These are phyloP conservation scores for Drosophila rhopaloa DNA, from an alignment of 1,140 invertebrate species.

Conservation along the genomic window DNA sequence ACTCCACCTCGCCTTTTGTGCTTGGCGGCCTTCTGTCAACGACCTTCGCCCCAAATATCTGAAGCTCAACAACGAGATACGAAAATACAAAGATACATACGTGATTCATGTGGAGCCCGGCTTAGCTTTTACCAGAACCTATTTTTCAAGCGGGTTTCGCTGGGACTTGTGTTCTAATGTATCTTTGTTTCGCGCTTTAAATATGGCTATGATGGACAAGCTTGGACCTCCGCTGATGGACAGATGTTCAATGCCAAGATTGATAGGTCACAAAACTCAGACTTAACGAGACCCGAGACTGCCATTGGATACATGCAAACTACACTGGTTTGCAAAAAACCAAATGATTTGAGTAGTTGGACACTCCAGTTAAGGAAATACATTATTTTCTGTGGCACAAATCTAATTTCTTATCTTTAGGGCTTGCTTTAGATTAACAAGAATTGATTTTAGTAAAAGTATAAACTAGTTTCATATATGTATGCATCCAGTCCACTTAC, in stretches of 20 bases:
- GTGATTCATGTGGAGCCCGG: neutral
- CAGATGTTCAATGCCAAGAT: constrained; percentile 47
- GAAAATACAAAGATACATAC: constrained; percentile 3
- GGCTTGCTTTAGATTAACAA: too few relatives aligned
- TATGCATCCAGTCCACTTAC: constrained; percentile 8
- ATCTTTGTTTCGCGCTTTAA: neutral
- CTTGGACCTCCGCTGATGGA: neutral
- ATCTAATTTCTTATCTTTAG: too few relatives aligned
- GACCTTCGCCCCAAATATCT: constrained; percentile 70
- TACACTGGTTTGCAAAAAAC: neutral
- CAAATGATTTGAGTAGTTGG: neutral
- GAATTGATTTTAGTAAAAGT: too few relatives aligned
- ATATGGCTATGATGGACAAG: neutral
- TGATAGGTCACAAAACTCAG: constrained; percentile 4
- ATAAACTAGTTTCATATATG: neutral
- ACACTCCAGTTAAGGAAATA: too few relatives aligned
- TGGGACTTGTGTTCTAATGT: neutral
- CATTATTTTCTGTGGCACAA: too few relatives aligned
- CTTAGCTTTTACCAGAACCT: constrained; percentile 5
- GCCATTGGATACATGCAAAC: neutral
- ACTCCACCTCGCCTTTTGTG: constrained; percentile 14
- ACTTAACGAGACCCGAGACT: neutral
- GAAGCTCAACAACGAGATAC: constrained; percentile 5
- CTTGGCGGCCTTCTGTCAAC: constrained; percentile 58
- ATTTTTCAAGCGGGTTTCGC: constrained; percentile 10